phyloP scores from a whole-genome alignment of 1,140 invertebrate species.

The Procambarus virginalis region DNA sequence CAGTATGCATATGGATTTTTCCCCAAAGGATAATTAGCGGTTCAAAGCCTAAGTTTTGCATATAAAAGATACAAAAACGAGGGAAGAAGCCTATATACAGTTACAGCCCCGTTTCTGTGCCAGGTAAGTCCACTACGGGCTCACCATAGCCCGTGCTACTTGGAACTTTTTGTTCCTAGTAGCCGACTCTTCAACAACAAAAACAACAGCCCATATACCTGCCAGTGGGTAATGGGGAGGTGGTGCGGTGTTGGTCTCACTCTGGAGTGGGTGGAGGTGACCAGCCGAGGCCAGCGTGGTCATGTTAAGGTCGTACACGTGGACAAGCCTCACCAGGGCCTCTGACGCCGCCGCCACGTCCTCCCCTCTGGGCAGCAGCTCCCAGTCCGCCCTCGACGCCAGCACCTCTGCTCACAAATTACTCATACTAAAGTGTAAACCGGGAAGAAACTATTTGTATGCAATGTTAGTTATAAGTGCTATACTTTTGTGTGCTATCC shows the following conservation, averaged over 20 bases:
- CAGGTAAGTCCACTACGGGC: no score
- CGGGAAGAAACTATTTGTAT: no score
- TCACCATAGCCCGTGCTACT: no score
- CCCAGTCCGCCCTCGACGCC: conserved; percentile 23
- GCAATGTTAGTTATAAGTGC: no score
- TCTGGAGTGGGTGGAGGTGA: not conserved
- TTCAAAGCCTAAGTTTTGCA: no score
- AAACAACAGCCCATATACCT: conserved; percentile 1
- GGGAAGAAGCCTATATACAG: not conserved
- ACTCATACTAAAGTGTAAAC: not conserved
- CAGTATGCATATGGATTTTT: no score
- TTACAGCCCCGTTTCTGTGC: no score
- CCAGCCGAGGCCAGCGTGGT: conserved; percentile 1
- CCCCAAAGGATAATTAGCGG: no score
- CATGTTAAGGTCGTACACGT: conserved; percentile 35
- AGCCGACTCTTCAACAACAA: not conserved
- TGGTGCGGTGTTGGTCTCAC: not conserved
- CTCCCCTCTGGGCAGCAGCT: conserved; percentile 34
- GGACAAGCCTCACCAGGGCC: conserved; percentile 33
- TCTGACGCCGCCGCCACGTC: conserved; percentile 40
- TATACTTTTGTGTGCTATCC: no score
- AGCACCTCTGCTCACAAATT: conserved; percentile 15
- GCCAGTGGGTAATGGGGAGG: conserved; percentile 2
- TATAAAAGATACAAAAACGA: no score
- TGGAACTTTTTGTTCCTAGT: no score